Percentiles rank a stretch among this genome's conserved stretches.
Conservation (phyloP, 2,797 vertebrate genomes). For the Lutra lutra region DNA sequence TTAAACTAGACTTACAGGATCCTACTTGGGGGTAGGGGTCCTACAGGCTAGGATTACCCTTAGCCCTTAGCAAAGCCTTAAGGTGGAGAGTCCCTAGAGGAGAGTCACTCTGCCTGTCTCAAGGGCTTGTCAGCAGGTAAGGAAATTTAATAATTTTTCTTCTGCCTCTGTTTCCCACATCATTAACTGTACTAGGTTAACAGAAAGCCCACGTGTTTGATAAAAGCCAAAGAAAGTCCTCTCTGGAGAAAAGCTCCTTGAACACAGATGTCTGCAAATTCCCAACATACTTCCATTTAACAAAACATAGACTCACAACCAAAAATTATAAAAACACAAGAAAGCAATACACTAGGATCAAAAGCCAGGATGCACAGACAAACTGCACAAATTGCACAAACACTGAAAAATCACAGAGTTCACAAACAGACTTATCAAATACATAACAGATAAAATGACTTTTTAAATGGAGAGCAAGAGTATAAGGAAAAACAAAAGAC, state of each 20-base stretch:
- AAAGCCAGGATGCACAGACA: neutral
- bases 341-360: neutral
- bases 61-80: too few species aligned
- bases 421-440: neutral
- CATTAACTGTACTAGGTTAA: neutral
- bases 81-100: too few species aligned
- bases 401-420: neutral
- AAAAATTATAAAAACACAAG: neutral
- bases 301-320: neutral
- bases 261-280: neutral
- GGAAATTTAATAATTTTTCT: too few species aligned
- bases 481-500: neutral
- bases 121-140: too few species aligned
- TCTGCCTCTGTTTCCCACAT: too few species aligned
- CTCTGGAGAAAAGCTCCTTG: neutral
- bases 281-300: neutral
- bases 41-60: too few species aligned
- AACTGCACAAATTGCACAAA: neutral
- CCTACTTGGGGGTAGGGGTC: too few species aligned
- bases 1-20: too few species aligned
- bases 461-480: neutral
- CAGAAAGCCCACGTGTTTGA: neutral
- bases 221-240: neutral
- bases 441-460: neutral
- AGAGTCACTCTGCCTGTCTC: too few species aligned